A percentile compares a stretch with the other conserved stretches of the same genome.
These are phyloP conservation scores for Andrena hattorfiana DNA, from an alignment of 2,888 invertebrate species.

Conservation along the genomic window DNA sequence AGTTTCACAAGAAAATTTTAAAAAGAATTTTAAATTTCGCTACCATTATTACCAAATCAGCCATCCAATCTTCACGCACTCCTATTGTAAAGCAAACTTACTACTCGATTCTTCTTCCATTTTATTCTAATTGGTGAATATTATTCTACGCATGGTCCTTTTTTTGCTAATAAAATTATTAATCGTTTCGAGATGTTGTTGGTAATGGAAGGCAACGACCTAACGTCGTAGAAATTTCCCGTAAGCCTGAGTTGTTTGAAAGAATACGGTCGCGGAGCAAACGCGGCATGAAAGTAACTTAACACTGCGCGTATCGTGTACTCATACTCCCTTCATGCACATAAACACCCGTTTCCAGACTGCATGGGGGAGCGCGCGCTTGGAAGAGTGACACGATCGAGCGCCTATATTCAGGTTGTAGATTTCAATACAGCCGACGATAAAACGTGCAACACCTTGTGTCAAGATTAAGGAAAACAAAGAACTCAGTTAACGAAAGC, in stretches of 20 bases:
- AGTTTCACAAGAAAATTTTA: too few species aligned
- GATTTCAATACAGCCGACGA: slow-evolving; percentile 53
- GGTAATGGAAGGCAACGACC: slow-evolving; percentile 34
- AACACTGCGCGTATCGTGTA: slow-evolving; percentile 72
- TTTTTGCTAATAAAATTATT: not conserved
- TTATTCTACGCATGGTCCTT: not conserved
- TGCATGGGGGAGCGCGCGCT: slow-evolving; percentile 50
- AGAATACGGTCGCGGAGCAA: slow-evolving; percentile 58
- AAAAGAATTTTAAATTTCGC: too few species aligned
- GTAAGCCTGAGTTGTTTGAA: slow-evolving; percentile 45
- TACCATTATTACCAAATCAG: too few species aligned
- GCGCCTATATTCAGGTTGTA: slow-evolving; percentile 36
- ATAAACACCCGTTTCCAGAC: slow-evolving; percentile 48
- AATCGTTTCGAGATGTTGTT: not conserved
- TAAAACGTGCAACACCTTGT: slow-evolving; percentile 55
- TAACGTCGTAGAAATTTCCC: slow-evolving; percentile 53
- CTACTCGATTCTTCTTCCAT: not conserved
- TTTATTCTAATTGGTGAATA: not conserved
- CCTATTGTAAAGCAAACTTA: not conserved
- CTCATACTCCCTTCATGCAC: slow-evolving; percentile 50
- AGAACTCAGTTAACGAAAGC: not conserved
- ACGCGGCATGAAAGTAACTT: slow-evolving; percentile 73
- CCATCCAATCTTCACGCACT: too few species aligned
- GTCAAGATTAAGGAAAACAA: slow-evolving; percentile 47
- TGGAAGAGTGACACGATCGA: slow-evolving; percentile 36